Base-by-base conservation (phyloP, 1,140 invertebrate species). In the Mesaphorura yosii region DNA sequence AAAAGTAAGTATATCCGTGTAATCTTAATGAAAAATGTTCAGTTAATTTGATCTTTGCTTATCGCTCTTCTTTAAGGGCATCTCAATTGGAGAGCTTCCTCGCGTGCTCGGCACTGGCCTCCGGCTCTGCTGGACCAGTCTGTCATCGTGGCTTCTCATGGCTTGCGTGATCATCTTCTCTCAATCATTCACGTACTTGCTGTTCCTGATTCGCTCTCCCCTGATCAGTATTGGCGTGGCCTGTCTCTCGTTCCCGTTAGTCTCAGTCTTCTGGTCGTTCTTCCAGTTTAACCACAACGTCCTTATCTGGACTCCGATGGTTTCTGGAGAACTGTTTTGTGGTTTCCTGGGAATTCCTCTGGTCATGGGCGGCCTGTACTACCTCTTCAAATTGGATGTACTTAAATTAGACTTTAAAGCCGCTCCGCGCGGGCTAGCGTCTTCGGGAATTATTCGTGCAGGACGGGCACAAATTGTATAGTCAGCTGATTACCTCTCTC, bases 221-320 rank as follows among this genome's bases (percentile, higher is more conserved):
- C 74, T 78, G 2, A 75, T 78, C 55, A 76, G 72, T 3, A 68
- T 78, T 12, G 73, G 76, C 14, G 66, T 72, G 12, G 68, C 70
- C 17, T 73, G 74, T 20, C 65, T 71, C 6, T 71, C 74, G 2
- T 65, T 78, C 23, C 77, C 77, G 10, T 40, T 78, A 2, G 69
- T 74, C 3, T 74, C 73, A 2, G 70, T 78, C 47, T 78, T 75
- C 75, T 78, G 77, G 77, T 76, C 75, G n/a, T 64, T 78, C 46
- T 76, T 76, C 59, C 70, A 71, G 55, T 71, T 75, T 67, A 37
- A 57, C 14, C 28, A 40, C 37, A 50, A 44, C 27, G 19, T 54
- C 25, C 46, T 61, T 25, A 40, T 60, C 28, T 78, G 75, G 75
- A 69, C 71, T 34, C 76, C 76, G 4, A 70, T 69, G n/a, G 67